Evolutionary conservation across 2,888 invertebrate genomes (phyloP).

Genomic region (Diarsia dahlii): DNA sequence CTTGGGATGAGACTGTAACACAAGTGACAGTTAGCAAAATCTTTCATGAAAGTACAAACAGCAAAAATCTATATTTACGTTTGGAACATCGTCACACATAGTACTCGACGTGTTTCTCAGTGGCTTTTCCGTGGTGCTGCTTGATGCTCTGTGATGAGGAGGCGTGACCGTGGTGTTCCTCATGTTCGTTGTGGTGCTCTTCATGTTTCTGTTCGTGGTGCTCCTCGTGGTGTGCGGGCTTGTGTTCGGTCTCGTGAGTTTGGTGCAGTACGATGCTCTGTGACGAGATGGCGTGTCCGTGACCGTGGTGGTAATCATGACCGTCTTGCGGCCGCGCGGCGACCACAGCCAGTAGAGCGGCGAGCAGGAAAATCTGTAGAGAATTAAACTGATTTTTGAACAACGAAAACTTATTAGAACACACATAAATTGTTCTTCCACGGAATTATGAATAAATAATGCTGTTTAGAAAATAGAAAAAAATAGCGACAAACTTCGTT

Average conservation of each 20-base stretch:
- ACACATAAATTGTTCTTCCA: neutral
- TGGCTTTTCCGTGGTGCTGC: conserved; percentile 64
- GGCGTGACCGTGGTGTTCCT: conserved; percentile 32
- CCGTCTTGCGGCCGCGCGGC: conserved; percentile 51
- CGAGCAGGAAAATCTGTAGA: conserved; percentile 18
- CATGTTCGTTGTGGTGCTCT: conserved; percentile 18
- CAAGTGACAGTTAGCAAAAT: neutral
- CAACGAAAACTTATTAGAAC: neutral
- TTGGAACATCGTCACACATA: conserved; percentile 42
- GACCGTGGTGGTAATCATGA: conserved; percentile 11
- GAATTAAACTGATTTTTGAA: neutral
- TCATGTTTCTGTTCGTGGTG: conserved; percentile 15
- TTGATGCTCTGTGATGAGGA: conserved; percentile 69
- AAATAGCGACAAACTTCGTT: neutral
- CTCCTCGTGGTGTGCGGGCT: conserved; percentile 14
- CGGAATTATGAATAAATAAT: neutral
- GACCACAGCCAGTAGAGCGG: conserved; percentile 43
- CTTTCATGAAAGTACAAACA: neutral
- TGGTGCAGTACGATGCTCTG: conserved; percentile 72
- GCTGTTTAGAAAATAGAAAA: neutral
- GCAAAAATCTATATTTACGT: neutral
- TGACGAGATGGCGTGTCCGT: conserved; percentile 55
- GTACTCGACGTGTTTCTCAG: conserved; percentile 66
- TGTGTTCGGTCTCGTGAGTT: conserved; percentile 49
- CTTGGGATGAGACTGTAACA: conserved; percentile 75